Base-by-base conservation (phyloP, 1,140 invertebrate species). In the Gryon sp. region DNA sequence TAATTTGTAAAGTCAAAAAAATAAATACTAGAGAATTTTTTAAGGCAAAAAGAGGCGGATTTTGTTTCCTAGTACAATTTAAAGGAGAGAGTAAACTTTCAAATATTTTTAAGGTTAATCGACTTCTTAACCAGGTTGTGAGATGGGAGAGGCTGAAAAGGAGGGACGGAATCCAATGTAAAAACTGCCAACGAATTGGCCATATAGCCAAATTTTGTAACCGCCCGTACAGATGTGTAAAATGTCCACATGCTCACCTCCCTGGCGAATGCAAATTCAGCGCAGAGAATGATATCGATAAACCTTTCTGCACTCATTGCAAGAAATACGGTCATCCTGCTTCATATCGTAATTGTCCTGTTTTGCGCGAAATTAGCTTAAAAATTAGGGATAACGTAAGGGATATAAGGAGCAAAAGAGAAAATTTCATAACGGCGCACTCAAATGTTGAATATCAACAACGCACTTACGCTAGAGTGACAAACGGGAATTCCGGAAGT, bases 121-220 rank as follows among this genome's bases (percentile, higher is more conserved):
- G n/a, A n/a, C 22, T 24, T 24, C 22, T 4, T 4, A 24, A 40
- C 32, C 68, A 72, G 26, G 18, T 41, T 2, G 41, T 72, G 0
- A 50, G 30, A 52, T 72, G 68, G 46, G 43, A 52, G 12, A 60
- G 18, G 19, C 5, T 70, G 2, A 50, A 15, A 11, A 32, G 30
- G 15, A 60, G 28, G 38, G 30, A 53, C 2, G 43, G n/a, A 1
- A 30, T 50, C 11, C 73, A 76, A 34, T 76, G 63, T 19, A 26
- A 32, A 0, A 60, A 55, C 1, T 68, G 63, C n/a, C 63, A 76
- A 34, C 0, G 55, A 1, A 32, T 69, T 4, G 73, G 73, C 1
- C 57, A 76, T 19, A 38, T 59, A 2, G 20, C 43, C 15, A 34
- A 11, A 6, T 34, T 53, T 14, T 72, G 55, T 24, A 19, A 18